phyloP scores from a whole-genome alignment of 2,797 vertebrate species.

The Molothrus ater region DNA sequence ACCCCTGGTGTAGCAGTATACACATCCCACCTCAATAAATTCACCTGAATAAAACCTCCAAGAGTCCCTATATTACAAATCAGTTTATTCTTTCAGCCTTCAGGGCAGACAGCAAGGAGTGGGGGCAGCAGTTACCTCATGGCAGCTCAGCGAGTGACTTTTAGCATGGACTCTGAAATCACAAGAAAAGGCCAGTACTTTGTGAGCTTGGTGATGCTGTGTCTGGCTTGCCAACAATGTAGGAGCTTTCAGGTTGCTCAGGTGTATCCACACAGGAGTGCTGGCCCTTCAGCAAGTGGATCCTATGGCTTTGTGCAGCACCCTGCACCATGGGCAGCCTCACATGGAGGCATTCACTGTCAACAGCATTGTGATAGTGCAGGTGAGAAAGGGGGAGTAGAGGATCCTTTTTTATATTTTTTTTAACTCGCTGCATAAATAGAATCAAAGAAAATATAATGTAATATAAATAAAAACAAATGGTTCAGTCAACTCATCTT shows the following conservation, averaged over 20 bases:
- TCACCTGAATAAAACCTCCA: background rate
- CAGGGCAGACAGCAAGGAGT: background rate
- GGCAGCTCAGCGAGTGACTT: background rate
- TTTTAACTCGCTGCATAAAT: conserved; percentile 46
- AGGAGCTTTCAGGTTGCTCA: background rate
- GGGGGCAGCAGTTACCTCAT: background rate
- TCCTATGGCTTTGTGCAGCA: background rate
- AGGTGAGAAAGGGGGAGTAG: background rate
- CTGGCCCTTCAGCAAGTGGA: background rate
- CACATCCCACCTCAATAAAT: background rate
- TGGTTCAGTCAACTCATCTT: conserved; percentile 75
- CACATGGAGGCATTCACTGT: fast-evolving
- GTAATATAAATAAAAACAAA: conserved; percentile 79
- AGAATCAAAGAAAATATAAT: conserved; percentile 71
- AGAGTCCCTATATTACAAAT: background rate
- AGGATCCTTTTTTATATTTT: background rate
- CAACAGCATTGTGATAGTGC: background rate
- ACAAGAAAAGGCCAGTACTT: background rate
- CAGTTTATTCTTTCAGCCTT: background rate
- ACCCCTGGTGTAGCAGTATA: background rate
- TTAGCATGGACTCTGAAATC: background rate
- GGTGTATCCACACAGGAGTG: background rate
- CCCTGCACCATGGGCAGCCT: background rate
- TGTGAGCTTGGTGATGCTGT: background rate
- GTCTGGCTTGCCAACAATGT: fast-evolving